Evolutionary conservation across 2,797 vertebrate species (phyloP).

Genomic region (Siniperca scherzeri): DNA sequence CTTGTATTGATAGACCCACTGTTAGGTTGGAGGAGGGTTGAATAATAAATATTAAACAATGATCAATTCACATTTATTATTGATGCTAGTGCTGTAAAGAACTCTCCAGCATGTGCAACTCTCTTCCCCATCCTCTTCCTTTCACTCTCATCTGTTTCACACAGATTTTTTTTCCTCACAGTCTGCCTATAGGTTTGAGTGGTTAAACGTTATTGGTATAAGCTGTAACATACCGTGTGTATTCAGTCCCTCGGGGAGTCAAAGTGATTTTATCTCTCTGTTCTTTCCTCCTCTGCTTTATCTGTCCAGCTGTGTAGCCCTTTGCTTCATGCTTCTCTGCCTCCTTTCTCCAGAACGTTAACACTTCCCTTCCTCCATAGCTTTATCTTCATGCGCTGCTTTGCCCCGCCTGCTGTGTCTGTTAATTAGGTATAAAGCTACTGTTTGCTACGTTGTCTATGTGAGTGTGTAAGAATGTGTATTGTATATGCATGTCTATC

Average conservation of each 20-base stretch:
- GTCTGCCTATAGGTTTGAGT: conserved; percentile 32
- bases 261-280: conserved; percentile 51
- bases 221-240: conserved; percentile 35
- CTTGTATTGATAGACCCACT: neutral
- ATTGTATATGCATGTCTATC: conserved; percentile 16
- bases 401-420: conserved; percentile 50
- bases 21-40: neutral
- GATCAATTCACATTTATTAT: conserved; percentile 26
- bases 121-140: neutral
- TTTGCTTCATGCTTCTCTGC: conserved; percentile 60
- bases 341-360: conserved; percentile 38
- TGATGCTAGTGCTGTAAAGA: conserved; percentile 1
- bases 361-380: conserved; percentile 43
- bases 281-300: conserved; percentile 43
- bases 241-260: conserved; percentile 44
- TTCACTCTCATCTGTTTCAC: conserved; percentile 10
- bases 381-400: conserved; percentile 52
- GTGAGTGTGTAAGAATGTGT: neutral
- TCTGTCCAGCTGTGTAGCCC: conserved; percentile 56
- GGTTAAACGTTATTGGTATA: conserved; percentile 31
- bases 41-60: conserved; percentile 19
- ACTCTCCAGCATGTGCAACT: too few relatives aligned
- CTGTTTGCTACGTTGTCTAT: conserved; percentile 29
- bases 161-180: neutral
- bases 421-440: conserved; percentile 66